Evolutionary conservation across 2,888 invertebrate genomes (phyloP).

Genomic region (Agrochola litura): DNA sequence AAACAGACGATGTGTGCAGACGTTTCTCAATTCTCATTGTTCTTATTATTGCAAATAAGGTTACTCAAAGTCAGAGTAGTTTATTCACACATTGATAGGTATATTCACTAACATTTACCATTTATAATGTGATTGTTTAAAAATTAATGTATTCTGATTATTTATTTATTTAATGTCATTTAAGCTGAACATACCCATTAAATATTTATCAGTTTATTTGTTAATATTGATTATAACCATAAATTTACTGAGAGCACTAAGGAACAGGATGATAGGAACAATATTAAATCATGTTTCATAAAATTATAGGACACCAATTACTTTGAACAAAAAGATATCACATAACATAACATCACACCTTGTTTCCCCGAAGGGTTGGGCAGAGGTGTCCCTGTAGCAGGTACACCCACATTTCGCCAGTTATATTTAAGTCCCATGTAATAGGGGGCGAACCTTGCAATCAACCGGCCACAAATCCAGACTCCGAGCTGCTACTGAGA

Average conservation of each 20-base stretch:
- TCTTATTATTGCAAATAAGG: slow-evolving; percentile 9
- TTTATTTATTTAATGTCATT: background rate
- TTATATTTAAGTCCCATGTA: too few relatives aligned
- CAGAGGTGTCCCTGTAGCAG: too few relatives aligned
- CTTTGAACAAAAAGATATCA: background rate
- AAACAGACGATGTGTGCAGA: slow-evolving; percentile 11
- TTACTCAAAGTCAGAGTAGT: background rate
- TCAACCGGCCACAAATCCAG: too few relatives aligned
- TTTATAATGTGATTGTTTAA: background rate
- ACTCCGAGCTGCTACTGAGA: too few relatives aligned
- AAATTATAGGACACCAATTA: background rate
- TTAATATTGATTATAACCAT: background rate
- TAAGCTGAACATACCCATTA: background rate
- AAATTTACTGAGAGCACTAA: background rate
- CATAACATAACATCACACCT: too few relatives aligned
- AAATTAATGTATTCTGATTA: background rate
- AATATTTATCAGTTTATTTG: slow-evolving; percentile 8
- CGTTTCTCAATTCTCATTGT: slow-evolving; percentile 35
- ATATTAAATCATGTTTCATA: background rate
- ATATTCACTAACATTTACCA: background rate
- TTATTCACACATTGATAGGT: background rate
- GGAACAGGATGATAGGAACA: background rate
- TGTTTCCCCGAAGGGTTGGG: too few relatives aligned
- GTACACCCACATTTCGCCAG: too few relatives aligned
- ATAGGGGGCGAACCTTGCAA: too few relatives aligned